Evolutionary conservation across 1,140 invertebrate species (phyloP).

Genomic region (Zaprionus ornatus): DNA sequence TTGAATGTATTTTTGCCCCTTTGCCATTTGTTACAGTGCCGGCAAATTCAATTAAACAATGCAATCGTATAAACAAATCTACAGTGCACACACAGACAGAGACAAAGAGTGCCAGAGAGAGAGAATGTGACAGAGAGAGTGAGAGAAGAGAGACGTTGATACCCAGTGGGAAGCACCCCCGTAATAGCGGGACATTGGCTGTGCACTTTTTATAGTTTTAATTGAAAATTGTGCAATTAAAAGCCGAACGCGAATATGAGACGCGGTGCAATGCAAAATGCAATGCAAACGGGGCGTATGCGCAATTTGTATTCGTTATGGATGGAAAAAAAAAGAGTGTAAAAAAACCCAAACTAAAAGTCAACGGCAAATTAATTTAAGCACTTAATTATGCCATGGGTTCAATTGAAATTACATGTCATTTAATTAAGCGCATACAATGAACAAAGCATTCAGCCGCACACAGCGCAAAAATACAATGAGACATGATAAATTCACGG

Average conservation of each 20-base stretch:
- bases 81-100: conserved; percentile 12
- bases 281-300: conserved; percentile 59
- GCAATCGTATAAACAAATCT: conserved; percentile 75
- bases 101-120: background rate
- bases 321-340: background rate
- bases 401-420: conserved; percentile 68
- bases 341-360: conserved; percentile 36
- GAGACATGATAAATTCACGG: background rate
- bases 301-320: conserved; percentile 46
- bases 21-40: conserved; percentile 59
- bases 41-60: conserved; percentile 74
- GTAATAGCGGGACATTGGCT: conserved; percentile 20
- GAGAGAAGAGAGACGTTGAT: background rate
- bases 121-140: background rate
- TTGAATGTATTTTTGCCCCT: conserved; percentile 3
- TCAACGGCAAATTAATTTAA: conserved; percentile 72
- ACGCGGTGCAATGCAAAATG: conserved; percentile 17
- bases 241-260: conserved; percentile 49
- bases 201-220: conserved; percentile 59
- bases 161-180: background rate
- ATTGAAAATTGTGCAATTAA: conserved; percentile 76
- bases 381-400: conserved; percentile 64
- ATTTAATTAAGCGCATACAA: conserved; percentile 68
- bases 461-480: background rate
- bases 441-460: conserved; percentile 17